Evolutionary conservation across 2,113 vertebrate genomes (phyloP).

Genomic region (Ariopsis seemanni): DNA sequence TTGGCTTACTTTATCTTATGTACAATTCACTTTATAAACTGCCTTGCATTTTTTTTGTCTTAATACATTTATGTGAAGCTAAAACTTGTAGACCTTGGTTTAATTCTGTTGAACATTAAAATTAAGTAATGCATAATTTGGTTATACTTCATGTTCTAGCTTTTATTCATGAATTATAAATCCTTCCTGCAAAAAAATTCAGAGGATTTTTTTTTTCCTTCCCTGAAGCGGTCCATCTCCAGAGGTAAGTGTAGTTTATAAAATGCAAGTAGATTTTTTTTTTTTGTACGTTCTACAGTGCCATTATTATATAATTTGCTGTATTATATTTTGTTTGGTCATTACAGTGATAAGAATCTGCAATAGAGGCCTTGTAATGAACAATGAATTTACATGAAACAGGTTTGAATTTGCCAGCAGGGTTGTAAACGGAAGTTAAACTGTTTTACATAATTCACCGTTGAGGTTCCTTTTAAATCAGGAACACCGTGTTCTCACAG

Average conservation of each 20-base stretch:
- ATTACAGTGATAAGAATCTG: background rate
- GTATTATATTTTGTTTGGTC: background rate
- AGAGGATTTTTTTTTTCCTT: background rate
- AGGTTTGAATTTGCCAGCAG: background rate
- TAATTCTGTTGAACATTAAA: slow-evolving; percentile 56
- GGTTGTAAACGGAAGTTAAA: background rate
- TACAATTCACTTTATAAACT: slow-evolving; percentile 21
- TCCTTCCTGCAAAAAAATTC: background rate
- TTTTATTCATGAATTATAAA: background rate
- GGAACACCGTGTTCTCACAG: background rate
- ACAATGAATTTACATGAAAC: background rate
- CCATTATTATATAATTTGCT: background rate
- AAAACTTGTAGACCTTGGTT: slow-evolving; percentile 40
- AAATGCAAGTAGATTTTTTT: background rate
- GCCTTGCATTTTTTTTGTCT: slow-evolving; percentile 39
- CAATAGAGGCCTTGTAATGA: background rate
- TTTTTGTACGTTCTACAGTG: background rate
- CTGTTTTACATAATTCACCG: background rate
- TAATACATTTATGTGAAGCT: slow-evolving; percentile 31
- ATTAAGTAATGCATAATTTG: slow-evolving; percentile 39
- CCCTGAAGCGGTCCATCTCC: background rate
- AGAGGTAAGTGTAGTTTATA: slow-evolving; percentile 34
- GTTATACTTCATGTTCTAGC: slow-evolving; percentile 7
- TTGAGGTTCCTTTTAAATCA: background rate
- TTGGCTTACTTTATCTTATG: slow-evolving; percentile 7